Evolutionary conservation across 2,113 vertebrate genomes (phyloP).

Genomic region (Sapajus apella): DNA sequence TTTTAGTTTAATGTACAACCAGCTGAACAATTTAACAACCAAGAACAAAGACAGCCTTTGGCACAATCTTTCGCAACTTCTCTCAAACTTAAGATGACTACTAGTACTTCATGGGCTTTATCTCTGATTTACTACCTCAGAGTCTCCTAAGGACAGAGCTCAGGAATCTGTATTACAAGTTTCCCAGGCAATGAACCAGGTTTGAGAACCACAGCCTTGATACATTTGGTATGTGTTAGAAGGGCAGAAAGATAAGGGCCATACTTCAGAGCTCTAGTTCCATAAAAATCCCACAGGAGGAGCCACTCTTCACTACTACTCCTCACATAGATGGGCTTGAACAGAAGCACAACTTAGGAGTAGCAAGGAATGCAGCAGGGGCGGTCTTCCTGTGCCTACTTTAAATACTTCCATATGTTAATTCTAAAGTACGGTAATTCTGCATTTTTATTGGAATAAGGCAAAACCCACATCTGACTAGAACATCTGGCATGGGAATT

Average conservation of each 20-base stretch:
- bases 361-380: neutral
- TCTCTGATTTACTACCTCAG: neutral
- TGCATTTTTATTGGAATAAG: slow-evolving; percentile 5
- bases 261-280: neutral
- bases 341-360: neutral
- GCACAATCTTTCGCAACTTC: neutral
- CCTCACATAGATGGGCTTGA: neutral
- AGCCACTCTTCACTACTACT: neutral
- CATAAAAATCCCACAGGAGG: neutral
- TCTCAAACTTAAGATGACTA: neutral
- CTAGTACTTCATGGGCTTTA: neutral
- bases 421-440: neutral
- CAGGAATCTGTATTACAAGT: neutral
- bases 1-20: neutral
- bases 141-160: neutral
- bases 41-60: neutral
- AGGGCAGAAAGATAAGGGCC: neutral
- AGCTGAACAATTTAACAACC: neutral
- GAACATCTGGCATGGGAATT: neutral
- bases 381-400: neutral
- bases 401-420: neutral
- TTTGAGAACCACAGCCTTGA: neutral
- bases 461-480: slow-evolving; percentile 15
- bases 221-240: neutral
- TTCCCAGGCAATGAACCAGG: neutral